These are phyloP conservation scores for Glyphotaelius pellucidus DNA, from an alignment of 2,888 invertebrate species.

Conservation along the genomic window DNA sequence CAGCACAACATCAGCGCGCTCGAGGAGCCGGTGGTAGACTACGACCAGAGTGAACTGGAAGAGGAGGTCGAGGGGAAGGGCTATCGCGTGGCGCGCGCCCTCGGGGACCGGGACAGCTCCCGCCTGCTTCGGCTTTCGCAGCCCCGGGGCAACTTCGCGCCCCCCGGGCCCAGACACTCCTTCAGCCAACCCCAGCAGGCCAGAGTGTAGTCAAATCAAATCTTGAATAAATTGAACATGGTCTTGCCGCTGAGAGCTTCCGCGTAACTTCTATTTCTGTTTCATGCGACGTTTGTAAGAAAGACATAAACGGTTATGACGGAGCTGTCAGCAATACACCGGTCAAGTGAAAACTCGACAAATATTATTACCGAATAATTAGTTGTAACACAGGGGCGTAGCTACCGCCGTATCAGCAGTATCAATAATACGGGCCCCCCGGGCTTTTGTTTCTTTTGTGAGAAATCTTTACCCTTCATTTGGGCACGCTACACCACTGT, in stretches of 20 bases:
- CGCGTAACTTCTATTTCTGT: background rate
- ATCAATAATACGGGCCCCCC: no score
- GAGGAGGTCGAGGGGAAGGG: conserved; percentile 68
- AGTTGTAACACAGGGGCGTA: no score
- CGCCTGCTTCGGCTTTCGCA: conserved; percentile 72
- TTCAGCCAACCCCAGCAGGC: conserved; percentile 74
- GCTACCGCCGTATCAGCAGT: no score
- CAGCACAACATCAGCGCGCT: conserved; percentile 39
- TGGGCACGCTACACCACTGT: no score
- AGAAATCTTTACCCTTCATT: no score
- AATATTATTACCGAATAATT: background rate
- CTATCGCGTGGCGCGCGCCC: background rate
- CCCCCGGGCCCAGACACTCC: conserved; percentile 68
- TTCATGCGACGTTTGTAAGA: background rate
- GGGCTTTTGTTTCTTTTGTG: no score
- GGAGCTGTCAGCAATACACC: background rate
- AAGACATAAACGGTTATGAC: no score
- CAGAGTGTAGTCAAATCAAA: background rate
- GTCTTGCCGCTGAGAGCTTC: background rate
- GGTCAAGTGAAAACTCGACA: background rate
- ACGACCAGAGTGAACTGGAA: conserved; percentile 76
- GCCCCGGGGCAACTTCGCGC: background rate
- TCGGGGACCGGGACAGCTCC: conserved; percentile 44
- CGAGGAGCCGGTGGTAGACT: conserved; percentile 75
- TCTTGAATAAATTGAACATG: background rate